These are phyloP conservation scores for Salvelinus alpinus DNA, from an alignment of 2,113 vertebrate species.

Conservation along the genomic window DNA sequence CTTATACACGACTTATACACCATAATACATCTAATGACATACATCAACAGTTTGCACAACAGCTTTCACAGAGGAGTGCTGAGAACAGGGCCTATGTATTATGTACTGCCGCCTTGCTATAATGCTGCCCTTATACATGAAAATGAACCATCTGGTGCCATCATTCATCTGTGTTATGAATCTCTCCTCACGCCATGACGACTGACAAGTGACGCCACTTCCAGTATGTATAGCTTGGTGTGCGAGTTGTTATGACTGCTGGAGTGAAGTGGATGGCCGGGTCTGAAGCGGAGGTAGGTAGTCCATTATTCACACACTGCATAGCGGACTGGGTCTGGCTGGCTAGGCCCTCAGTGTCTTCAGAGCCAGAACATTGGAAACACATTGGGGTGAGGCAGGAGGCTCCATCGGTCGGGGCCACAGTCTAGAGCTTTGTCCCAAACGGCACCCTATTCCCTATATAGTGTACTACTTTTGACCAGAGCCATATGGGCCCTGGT, in stretches of 20 bases:
- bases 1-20: not conserved
- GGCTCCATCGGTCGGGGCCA: constrained; percentile 3
- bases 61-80: too few species aligned
- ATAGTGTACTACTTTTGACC: too few species aligned
- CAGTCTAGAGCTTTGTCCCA: not conserved
- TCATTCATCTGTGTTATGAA: not conserved
- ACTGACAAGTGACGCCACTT: not conserved
- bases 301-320: not conserved
- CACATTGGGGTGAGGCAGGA: not conserved
- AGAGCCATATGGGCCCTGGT: too few species aligned
- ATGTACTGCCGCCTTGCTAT: too few species aligned
- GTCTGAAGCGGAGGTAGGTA: not conserved
- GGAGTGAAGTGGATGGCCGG: not conserved
- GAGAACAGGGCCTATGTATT: too few species aligned
- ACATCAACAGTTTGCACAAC: too few species aligned
- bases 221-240: not conserved
- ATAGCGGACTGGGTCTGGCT: not conserved
- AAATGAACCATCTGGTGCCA: not conserved
- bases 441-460: not conserved
- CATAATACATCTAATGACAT: not conserved
- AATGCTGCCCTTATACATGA: not conserved
- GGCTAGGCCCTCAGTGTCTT: not conserved
- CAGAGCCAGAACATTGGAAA: constrained; percentile 2
- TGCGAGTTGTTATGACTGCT: not conserved
- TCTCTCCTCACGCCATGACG: not conserved